These are phyloP conservation scores for Muschampia plurimacula DNA, from an alignment of 2,888 invertebrate species.

Conservation along the genomic window DNA sequence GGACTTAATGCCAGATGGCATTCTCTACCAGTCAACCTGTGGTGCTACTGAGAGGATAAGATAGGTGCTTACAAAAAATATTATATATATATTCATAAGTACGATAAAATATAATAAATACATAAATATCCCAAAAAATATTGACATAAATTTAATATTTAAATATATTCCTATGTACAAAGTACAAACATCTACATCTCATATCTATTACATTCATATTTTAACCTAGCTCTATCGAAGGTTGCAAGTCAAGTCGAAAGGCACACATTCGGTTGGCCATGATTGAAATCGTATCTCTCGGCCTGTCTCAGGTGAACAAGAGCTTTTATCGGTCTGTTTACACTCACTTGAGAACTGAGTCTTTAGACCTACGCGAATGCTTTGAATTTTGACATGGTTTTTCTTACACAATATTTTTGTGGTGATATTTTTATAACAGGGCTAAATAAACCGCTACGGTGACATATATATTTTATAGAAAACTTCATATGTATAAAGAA, in stretches of 20 bases:
- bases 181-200: neutral
- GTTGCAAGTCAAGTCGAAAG: slow-evolving; percentile 33
- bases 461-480: neutral
- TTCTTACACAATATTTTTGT: neutral
- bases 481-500: no score
- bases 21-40: no score
- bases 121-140: no score
- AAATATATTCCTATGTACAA: no score
- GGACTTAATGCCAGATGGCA: no score
- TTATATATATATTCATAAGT: no score
- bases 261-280: slow-evolving; percentile 27
- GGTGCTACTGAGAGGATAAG: no score
- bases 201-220: neutral
- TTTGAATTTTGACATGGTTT: slow-evolving; percentile 10
- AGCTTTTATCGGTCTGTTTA: slow-evolving; percentile 27
- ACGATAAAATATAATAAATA: no score
- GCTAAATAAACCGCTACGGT: neutral
- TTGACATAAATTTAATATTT: no score
- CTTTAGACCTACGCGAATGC: slow-evolving; percentile 5
- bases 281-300: slow-evolving; percentile 33
- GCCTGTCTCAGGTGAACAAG: slow-evolving; percentile 17
- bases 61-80: no score
- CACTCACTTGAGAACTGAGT: slow-evolving; percentile 29
- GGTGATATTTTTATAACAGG: neutral
- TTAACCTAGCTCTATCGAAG: slow-evolving; percentile 1